Conservation (phyloP, 1,140 invertebrate genomes). For the Lepidurus arcticus region DNA sequence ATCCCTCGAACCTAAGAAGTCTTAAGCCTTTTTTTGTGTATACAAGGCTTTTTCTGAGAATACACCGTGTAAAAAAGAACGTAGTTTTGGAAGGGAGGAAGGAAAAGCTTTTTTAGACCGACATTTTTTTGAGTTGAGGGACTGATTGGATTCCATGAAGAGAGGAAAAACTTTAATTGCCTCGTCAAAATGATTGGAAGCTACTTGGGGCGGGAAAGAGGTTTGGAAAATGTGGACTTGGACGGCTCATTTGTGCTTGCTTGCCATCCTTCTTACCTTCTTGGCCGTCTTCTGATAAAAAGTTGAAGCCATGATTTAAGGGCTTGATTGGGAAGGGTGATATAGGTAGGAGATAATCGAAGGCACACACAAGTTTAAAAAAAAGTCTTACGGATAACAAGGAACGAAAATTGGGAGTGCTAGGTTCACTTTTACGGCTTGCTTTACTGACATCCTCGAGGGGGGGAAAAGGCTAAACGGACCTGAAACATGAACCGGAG, state of each 20-base stretch:
- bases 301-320: slow-evolving; percentile 16
- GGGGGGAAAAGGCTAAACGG: background rate
- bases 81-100: background rate
- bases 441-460: background rate
- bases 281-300: slow-evolving; percentile 15
- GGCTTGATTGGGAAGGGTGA: background rate
- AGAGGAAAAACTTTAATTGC: slow-evolving; percentile 11
- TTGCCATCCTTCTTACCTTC: slow-evolving; percentile 11
- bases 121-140: slow-evolving; percentile 2
- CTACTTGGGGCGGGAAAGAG: slow-evolving; percentile 17
- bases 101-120: background rate
- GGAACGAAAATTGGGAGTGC: slow-evolving; percentile 21
- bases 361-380: background rate
- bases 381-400: background rate
- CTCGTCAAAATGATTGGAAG: slow-evolving; percentile 21
- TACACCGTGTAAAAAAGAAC: background rate
- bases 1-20: too few species aligned
- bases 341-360: slow-evolving; percentile 3
- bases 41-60: background rate
- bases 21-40: background rate
- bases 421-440: background rate
- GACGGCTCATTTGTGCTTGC: slow-evolving; percentile 7
- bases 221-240: slow-evolving; percentile 19
- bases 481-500: background rate
- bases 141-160: slow-evolving; percentile 1